Conservation (phyloP, 2,113 vertebrate species). For the Urocynchramus pylzowi region DNA sequence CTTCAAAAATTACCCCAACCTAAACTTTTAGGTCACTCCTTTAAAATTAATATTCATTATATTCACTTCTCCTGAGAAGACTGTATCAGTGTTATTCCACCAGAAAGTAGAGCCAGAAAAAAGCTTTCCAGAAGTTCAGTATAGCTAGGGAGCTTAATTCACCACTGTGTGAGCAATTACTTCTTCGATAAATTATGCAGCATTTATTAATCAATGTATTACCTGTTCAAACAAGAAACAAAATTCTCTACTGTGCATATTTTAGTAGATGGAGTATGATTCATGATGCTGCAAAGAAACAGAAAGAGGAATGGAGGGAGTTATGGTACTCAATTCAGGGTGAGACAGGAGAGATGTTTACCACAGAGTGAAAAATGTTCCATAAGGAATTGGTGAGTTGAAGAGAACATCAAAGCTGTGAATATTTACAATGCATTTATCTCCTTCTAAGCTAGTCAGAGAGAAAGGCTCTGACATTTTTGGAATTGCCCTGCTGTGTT, state of each 20-base stretch:
- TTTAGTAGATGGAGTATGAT: background rate
- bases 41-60: background rate
- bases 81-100: background rate
- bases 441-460: background rate
- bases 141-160: background rate
- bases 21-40: background rate
- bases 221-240: slow-evolving; percentile 33
- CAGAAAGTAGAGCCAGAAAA: background rate
- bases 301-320: background rate
- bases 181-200: slow-evolving; percentile 23
- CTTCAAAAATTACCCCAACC: background rate
- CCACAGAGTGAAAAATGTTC: background rate
- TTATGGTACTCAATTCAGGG: background rate
- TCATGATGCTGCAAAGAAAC: background rate
- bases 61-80: background rate
- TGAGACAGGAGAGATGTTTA: background rate
- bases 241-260: background rate
- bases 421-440: slow-evolving; percentile 29
- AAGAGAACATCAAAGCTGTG: background rate
- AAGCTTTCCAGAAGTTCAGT: background rate
- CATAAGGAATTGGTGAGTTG: background rate
- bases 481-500: background rate
- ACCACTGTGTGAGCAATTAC: background rate
- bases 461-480: background rate
- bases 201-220: slow-evolving; percentile 38